phyloP scores from a whole-genome alignment of 2,797 vertebrate genomes.

The Aldrovandia affinis region DNA sequence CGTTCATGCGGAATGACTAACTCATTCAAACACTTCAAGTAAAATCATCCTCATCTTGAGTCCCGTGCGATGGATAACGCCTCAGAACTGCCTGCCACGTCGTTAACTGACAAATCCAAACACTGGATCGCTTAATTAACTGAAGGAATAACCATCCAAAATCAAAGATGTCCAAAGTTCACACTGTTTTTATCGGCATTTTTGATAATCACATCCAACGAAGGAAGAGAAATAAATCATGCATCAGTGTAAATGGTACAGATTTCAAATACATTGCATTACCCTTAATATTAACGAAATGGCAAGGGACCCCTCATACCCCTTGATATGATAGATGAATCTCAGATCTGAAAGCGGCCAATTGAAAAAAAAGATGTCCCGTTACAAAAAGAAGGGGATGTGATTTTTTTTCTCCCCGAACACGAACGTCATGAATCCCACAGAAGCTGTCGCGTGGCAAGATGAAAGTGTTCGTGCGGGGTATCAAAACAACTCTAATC shows the following conservation, averaged over 20 bases:
- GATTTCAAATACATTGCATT: neutral
- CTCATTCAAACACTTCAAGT: neutral
- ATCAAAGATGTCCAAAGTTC: neutral
- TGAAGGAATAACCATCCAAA: neutral
- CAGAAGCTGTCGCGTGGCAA: constrained; percentile 15
- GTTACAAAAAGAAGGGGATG: neutral
- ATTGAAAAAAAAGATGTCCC: constrained; percentile 18
- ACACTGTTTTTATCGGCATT: neutral
- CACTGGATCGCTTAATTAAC: neutral
- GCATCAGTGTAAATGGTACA: neutral
- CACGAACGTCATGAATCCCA: constrained; percentile 26
- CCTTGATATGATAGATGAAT: constrained; percentile 2
- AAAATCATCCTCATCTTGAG: neutral
- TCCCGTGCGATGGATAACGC: neutral
- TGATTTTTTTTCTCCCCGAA: constrained; percentile 14
- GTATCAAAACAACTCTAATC: constrained; percentile 29
- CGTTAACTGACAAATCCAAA: constrained; percentile 17
- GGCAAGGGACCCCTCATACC: neutral
- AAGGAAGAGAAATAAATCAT: neutral
- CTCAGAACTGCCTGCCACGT: neutral
- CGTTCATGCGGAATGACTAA: neutral
- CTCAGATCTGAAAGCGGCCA: constrained; percentile 23
- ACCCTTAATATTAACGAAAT: neutral
- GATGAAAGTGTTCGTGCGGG: constrained; percentile 16
- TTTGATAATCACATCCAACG: constrained; percentile 14